phyloP scores from a whole-genome alignment of 2,113 vertebrate genomes.

The Tragulus kanchil region DNA sequence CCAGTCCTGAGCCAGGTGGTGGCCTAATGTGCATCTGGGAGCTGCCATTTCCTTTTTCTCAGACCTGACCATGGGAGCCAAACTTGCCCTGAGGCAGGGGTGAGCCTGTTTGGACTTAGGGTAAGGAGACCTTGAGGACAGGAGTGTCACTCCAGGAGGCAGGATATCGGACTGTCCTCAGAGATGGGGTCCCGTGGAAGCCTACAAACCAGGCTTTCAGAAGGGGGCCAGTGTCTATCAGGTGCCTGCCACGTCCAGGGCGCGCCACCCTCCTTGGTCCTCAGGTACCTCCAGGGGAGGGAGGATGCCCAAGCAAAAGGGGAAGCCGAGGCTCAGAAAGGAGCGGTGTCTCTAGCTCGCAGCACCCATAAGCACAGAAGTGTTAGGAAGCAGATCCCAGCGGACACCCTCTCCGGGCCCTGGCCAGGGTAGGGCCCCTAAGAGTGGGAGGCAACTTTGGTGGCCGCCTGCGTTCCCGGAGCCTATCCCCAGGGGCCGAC shows the following conservation, averaged over 20 bases:
- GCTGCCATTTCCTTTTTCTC: not conserved
- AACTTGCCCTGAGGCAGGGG: not conserved
- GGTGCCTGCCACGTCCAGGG: not conserved
- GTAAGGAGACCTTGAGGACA: not conserved
- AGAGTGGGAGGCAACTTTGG: not conserved
- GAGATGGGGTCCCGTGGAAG: not conserved
- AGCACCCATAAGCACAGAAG: not conserved
- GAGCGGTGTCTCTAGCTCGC: no score
- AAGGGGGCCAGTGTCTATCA: not conserved
- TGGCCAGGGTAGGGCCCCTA: accelerated
- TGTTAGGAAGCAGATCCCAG: not conserved
- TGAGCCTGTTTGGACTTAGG: not conserved
- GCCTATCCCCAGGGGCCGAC: not conserved
- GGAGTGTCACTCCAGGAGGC: not conserved
- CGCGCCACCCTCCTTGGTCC: no score
- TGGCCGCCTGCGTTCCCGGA: not conserved
- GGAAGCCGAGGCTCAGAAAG: not conserved
- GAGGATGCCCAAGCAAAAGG: not conserved
- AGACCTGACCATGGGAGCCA: no score
- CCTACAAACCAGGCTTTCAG: not conserved
- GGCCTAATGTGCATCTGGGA: not conserved
- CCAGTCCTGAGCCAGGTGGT: not conserved
- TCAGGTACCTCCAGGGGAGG: not conserved
- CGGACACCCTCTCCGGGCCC: no score
- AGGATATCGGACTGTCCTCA: not conserved